A percentile compares a stretch with the other conserved stretches of the same genome.
These are phyloP conservation scores for Holocentrus rufus DNA, from an alignment of 2,797 vertebrate species.

Conservation along the genomic window DNA sequence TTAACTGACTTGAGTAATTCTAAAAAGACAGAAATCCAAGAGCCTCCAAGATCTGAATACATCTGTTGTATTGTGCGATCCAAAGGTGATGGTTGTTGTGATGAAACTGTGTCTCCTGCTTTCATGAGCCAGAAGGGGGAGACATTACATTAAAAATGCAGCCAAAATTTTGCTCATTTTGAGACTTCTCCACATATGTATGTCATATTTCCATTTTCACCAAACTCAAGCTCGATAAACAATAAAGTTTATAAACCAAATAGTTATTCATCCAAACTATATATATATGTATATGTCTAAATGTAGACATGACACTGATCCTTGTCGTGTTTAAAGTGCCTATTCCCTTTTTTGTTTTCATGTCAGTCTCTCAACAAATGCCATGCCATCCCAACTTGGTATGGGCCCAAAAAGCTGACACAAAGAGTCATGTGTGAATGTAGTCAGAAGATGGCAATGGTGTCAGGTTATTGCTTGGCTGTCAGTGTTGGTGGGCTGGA, in stretches of 20 bases:
- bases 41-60: neutral
- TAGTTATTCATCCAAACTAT: slow-evolving; percentile 11
- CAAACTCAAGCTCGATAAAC: slow-evolving; percentile 1
- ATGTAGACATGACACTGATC: neutral
- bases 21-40: neutral
- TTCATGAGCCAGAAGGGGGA: slow-evolving; percentile 72
- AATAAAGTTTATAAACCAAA: slow-evolving; percentile 2
- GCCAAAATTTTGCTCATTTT: neutral
- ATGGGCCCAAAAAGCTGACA: slow-evolving; percentile 17
- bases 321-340: neutral
- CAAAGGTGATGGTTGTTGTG: neutral
- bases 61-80: neutral
- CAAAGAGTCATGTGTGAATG: slow-evolving; percentile 50
- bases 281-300: neutral
- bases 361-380: slow-evolving; percentile 20
- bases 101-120: neutral
- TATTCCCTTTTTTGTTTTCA: slow-evolving; percentile 19
- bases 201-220: slow-evolving; percentile 11
- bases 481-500: slow-evolving; percentile 66
- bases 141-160: slow-evolving; percentile 71
- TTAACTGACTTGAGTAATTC: neutral
- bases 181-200: slow-evolving; percentile 8
- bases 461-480: slow-evolving; percentile 65
- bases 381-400: slow-evolving; percentile 7
- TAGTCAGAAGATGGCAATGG: slow-evolving; percentile 71